Conservation (phyloP, 2,113 vertebrate genomes). For the Hyperopisus bebe region DNA sequence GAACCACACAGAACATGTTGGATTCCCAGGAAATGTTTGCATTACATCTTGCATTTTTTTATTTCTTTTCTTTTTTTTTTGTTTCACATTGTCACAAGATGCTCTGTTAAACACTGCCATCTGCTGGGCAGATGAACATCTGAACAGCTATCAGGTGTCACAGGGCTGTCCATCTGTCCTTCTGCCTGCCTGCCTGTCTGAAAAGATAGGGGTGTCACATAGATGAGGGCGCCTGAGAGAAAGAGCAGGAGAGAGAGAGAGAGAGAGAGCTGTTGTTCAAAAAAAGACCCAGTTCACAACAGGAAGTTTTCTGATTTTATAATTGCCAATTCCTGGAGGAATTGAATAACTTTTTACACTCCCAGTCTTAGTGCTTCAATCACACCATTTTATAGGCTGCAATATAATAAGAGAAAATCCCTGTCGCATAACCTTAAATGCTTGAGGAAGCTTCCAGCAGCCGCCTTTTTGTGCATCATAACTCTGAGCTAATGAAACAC, state of each 20-base stretch:
- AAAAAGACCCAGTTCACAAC: background rate
- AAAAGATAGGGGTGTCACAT: background rate
- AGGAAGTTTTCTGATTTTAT: background rate
- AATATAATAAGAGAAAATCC: background rate
- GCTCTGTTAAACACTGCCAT: conserved; percentile 92
- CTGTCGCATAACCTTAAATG: background rate
- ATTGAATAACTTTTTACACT: background rate
- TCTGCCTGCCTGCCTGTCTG: background rate
- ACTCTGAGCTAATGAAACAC: background rate
- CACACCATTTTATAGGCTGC: background rate
- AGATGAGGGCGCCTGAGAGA: background rate
- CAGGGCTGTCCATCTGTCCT: background rate
- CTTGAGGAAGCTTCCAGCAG: background rate
- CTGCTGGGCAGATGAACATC: conserved; percentile 58
- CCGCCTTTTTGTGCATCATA: background rate
- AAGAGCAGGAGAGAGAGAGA: background rate
- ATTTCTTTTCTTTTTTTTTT: background rate
- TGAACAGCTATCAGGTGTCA: background rate
- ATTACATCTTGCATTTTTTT: background rate
- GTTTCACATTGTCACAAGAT: conserved; percentile 41
- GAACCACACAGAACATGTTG: background rate
- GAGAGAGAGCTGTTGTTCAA: background rate
- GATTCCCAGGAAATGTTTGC: background rate
- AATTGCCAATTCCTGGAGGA: background rate
- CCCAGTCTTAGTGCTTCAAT: background rate